phyloP scores from a whole-genome alignment of 2,797 vertebrate genomes.

The Protosalanx chinensis region DNA sequence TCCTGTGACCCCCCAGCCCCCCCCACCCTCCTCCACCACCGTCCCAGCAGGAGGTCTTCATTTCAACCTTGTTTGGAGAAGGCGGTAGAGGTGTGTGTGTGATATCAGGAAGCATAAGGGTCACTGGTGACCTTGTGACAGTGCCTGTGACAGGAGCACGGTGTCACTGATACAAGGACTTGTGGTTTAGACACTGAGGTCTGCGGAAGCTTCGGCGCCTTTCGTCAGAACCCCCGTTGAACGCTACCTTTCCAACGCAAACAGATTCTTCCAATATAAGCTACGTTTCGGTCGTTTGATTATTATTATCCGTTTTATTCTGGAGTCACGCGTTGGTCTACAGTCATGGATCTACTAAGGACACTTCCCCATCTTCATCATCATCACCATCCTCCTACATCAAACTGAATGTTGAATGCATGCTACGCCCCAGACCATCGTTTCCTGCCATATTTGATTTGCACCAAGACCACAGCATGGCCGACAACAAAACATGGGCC shows the following conservation, averaged over 20 bases:
- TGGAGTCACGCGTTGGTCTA: not conserved
- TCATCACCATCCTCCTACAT: not conserved
- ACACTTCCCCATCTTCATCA: not conserved
- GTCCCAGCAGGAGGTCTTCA: conserved; percentile 29
- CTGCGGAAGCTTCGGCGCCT: not conserved
- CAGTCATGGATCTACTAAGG: not conserved
- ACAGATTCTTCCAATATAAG: not conserved
- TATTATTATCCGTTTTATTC: too few species aligned
- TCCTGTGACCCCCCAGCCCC: conserved; percentile 8
- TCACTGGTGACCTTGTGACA: conserved; percentile 22
- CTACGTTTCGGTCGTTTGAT: not conserved
- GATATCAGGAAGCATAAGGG: not conserved
- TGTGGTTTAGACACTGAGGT: not conserved
- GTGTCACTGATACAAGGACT: not conserved
- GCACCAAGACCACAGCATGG: not conserved
- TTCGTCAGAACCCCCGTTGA: too few species aligned
- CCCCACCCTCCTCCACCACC: conserved; percentile 5
- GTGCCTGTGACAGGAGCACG: not conserved
- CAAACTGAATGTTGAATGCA: not conserved
- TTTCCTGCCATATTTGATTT: not conserved
- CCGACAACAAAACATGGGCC: conserved; percentile 12
- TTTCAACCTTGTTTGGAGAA: conserved; percentile 21
- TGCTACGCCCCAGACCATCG: too few species aligned
- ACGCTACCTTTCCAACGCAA: too few species aligned
- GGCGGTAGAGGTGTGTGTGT: not conserved